Evolutionary conservation across 2,888 invertebrate genomes (phyloP), one percentile per base, ranked within the genome.

Genomic region (Scaptomyza cyrtandrae): DNA sequence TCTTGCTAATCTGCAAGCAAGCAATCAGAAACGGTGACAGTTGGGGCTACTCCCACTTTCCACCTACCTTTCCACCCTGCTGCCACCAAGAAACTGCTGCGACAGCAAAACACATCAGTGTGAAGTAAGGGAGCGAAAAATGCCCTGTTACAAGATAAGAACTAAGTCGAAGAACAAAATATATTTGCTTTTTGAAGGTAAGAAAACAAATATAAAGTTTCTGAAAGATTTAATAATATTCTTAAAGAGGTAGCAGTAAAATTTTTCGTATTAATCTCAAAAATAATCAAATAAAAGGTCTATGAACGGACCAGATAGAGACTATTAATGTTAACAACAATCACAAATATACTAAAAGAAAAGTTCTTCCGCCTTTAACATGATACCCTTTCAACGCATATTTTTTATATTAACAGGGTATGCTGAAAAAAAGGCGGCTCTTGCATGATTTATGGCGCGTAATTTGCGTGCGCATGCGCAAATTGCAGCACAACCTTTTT

Each of bases 401-500:
- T 37, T 9, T 14, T 14, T 3, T 0, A 39, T 6, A 6, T 24
- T 0, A 14, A 16, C 14, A 55, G 55, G 45, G 55, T 55, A 46
- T 55, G 19, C 3, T 16, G 16, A 10, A 41, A 7, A 56, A 64
- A 60, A 33, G 46, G 46, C 11, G 60, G 35, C 53, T 41, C 53
- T 65, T 72, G 66, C 75, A 75, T 86, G 85, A 86, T 88, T 86
- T 86, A 86, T 88, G 78, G 67, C 71, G 86, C 86, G 80, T 88
- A 86, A 86, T 85, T 88, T 88, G 85, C 88, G 88, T 87, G 83
- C 88, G 83, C 88, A 86, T 77, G 85, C 85, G 85, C 78, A 80
- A 85, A 87, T 85, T 86, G 88, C 80, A 65, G 66, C 78, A 62
- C 71, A 80, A 67, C 71, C 83, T 83, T 72, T 75, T 69, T 59